Percentiles rank a stretch among this genome's conserved stretches.
Evolutionary conservation across 2,797 vertebrate species (phyloP).

Genomic region (Sylvilagus floridanus): DNA sequence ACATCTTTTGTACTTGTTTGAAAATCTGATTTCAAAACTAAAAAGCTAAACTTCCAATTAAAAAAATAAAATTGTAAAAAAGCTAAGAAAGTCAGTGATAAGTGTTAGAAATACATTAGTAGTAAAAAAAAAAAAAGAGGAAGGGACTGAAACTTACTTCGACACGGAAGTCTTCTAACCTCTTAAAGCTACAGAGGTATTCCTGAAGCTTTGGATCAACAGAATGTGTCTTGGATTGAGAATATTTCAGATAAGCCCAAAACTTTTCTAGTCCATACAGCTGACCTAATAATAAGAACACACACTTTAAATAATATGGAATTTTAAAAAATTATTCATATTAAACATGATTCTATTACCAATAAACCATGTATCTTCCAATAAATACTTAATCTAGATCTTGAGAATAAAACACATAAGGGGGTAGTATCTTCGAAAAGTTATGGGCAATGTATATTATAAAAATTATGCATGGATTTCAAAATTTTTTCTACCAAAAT

Average conservation of each 20-base stretch:
- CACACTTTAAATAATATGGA: conserved; percentile 20
- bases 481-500: too few relatives aligned
- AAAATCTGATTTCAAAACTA: conserved; percentile 59
- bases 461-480: too few relatives aligned
- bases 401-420: conserved; percentile 26
- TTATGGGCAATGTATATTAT: too few relatives aligned
- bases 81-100: conserved; percentile 14
- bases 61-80: conserved; percentile 32
- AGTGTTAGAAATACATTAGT: neutral
- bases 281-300: conserved; percentile 90
- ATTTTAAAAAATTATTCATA: conserved; percentile 28
- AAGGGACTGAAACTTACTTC: conserved; percentile 88
- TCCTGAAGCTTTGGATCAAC: conserved; percentile 94
- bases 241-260: conserved; percentile 98
- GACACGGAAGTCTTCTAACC: conserved; percentile 96
- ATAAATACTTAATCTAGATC: neutral
- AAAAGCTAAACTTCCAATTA: conserved; percentile 20
- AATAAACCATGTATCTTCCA: conserved; percentile 30
- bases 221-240: conserved; percentile 91
- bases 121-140: conserved; percentile 50
- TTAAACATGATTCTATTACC: neutral
- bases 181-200: conserved; percentile 94
- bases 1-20: conserved; percentile 28
- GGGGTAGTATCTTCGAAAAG: neutral
- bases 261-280: conserved; percentile 98